These are phyloP conservation scores for Cheilosia scutellata DNA, from an alignment of 2,888 invertebrate species.

Conservation along the genomic window DNA sequence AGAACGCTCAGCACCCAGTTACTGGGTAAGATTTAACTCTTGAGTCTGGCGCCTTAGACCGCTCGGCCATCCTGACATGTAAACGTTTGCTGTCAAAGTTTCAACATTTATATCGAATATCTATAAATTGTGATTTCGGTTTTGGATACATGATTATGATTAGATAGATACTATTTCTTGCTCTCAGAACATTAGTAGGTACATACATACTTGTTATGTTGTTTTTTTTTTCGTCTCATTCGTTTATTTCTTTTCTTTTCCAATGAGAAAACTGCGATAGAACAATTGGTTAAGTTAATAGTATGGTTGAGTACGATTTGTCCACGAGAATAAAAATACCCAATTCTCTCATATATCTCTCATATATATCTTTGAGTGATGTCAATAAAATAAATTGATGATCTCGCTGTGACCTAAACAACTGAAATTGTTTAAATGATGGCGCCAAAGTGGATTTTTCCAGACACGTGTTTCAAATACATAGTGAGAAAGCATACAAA, in stretches of 20 bases:
- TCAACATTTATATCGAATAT: neutral
- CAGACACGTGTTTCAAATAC: neutral
- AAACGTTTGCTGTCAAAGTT: neutral
- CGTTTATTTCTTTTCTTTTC: neutral
- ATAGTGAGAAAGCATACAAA: conserved; percentile 1
- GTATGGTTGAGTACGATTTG: conserved; percentile 31
- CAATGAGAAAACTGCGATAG: neutral
- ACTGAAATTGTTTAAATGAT: conserved; percentile 27
- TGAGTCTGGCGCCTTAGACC: conserved; percentile 77
- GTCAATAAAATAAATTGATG: conserved; percentile 15
- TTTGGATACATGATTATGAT: neutral
- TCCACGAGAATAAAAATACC: neutral
- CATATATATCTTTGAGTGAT: neutral
- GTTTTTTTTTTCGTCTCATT: neutral
- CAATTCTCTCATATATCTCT: neutral
- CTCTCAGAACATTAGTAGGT: too few species aligned
- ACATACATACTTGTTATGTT: neutral
- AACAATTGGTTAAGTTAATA: too few species aligned
- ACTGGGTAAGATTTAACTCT: conserved; percentile 68
- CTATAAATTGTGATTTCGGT: neutral
- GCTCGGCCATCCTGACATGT: conserved; percentile 78
- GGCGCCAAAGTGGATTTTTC: conserved; percentile 27
- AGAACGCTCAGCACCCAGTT: conserved; percentile 76
- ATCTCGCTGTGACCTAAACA: conserved; percentile 3
- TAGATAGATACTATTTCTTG: too few species aligned